Conservation (phyloP, 2,888 invertebrate genomes). For the Xestoiulus laeticollis region DNA sequence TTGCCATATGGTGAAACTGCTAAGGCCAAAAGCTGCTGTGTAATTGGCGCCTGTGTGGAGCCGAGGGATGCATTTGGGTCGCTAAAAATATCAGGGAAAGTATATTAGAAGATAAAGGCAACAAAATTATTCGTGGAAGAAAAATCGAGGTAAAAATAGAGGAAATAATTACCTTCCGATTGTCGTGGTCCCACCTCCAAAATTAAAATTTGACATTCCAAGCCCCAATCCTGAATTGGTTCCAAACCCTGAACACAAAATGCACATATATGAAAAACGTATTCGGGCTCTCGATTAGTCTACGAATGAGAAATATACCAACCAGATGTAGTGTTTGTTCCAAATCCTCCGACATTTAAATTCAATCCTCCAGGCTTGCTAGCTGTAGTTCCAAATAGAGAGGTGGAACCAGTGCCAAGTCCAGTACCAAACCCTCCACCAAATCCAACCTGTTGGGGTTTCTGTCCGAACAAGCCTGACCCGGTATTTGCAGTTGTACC, state of each 20-base stretch:
- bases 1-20: slow-evolving; percentile 88
- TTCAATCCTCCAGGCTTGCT: slow-evolving; percentile 51
- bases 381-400: slow-evolving; percentile 48
- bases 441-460: slow-evolving; percentile 53
- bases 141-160: neutral
- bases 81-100: neutral
- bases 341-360: slow-evolving; percentile 49
- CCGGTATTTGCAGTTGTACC: slow-evolving; percentile 56
- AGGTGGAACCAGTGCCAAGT: slow-evolving; percentile 23
- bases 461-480: slow-evolving; percentile 56
- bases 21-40: slow-evolving; percentile 66
- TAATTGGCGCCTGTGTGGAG: slow-evolving; percentile 69
- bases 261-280: neutral
- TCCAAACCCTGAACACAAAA: slow-evolving; percentile 21
- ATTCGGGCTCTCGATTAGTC: neutral
- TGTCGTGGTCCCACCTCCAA: neutral
- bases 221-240: slow-evolving; percentile 31
- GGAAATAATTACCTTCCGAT: neutral
- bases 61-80: slow-evolving; percentile 52
- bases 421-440: slow-evolving; percentile 48
- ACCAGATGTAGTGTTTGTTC: slow-evolving; percentile 7
- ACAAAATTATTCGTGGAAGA: neutral
- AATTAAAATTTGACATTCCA: slow-evolving; percentile 42
- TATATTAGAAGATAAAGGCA: neutral
- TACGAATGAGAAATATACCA: neutral